Conservation (phyloP, 2,113 vertebrate species). For the Brachyistius frenatus region DNA sequence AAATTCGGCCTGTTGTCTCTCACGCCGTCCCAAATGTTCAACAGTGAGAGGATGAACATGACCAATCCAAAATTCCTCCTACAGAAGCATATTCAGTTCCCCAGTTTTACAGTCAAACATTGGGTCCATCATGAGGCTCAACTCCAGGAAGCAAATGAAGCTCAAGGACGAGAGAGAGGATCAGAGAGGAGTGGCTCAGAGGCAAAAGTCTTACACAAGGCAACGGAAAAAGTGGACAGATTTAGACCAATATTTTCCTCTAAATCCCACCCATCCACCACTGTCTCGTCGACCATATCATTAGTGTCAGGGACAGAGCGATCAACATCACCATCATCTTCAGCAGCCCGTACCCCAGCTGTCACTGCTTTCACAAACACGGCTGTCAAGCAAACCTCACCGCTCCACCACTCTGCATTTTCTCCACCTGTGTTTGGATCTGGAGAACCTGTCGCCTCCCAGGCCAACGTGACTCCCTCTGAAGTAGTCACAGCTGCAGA, state of each 20-base stretch:
- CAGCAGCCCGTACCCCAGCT: background rate
- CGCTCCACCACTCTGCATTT: too few relatives aligned
- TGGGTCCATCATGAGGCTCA: background rate
- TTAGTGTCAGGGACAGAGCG: background rate
- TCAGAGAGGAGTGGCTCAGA: background rate
- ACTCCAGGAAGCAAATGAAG: background rate
- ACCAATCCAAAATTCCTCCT: conserved; percentile 1
- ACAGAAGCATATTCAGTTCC: background rate
- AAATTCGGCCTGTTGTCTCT: conserved; percentile 10
- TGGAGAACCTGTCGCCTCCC: background rate
- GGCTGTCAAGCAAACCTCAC: background rate
- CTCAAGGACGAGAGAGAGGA: background rate
- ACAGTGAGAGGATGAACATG: conserved; percentile 17
- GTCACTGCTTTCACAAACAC: background rate
- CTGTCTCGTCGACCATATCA: background rate
- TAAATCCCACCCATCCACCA: conserved; percentile 2
- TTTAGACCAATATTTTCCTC: background rate
- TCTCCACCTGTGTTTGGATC: background rate
- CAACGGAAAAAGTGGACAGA: background rate
- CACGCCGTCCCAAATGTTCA: background rate
- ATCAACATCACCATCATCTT: background rate
- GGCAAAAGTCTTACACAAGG: background rate
- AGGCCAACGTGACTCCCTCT: background rate
- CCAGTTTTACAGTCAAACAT: background rate
- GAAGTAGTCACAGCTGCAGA: background rate